phyloP scores from a whole-genome alignment of 2,888 invertebrate genomes.

The Dryadula phaetusa region DNA sequence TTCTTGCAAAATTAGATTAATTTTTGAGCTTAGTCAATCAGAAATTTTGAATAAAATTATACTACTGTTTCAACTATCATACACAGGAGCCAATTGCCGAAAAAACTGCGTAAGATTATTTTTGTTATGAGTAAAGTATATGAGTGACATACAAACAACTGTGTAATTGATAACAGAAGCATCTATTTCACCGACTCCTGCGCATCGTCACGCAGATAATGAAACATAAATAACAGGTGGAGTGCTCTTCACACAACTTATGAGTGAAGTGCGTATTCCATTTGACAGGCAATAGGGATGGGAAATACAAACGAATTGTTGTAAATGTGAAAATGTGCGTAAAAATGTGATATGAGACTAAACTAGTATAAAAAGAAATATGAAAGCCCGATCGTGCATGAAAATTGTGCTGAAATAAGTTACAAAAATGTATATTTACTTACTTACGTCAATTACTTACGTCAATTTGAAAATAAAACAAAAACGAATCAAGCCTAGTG shows the following conservation, averaged over 20 bases:
- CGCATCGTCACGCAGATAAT: constrained; percentile 70
- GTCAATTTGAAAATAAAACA: too few relatives aligned
- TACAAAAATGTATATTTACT: too few relatives aligned
- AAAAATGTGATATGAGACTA: neutral
- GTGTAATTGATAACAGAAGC: constrained; percentile 54
- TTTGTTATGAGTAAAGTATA: constrained; percentile 1
- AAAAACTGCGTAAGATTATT: neutral
- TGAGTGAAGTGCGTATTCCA: constrained; percentile 59
- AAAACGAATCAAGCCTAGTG: too few relatives aligned
- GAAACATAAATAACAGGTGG: constrained; percentile 71
- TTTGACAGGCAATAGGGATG: constrained; percentile 54
- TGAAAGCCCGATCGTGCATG: too few relatives aligned
- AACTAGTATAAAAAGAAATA: too few relatives aligned
- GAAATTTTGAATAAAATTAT: neutral
- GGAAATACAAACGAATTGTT: neutral
- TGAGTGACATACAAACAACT: constrained; percentile 25
- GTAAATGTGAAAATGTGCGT: neutral
- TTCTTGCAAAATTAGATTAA: too few relatives aligned
- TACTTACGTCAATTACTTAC: too few relatives aligned
- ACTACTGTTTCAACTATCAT: neutral
- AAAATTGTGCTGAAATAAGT: too few relatives aligned
- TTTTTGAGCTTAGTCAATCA: too few relatives aligned
- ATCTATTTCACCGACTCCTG: constrained; percentile 73
- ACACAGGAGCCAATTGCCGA: neutral
- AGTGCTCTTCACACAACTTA: constrained; percentile 65